Evolutionary conservation across 2,797 vertebrate genomes (phyloP), one percentile per base, ranked within the genome.

Genomic region (Adrianichthys oophorus): DNA sequence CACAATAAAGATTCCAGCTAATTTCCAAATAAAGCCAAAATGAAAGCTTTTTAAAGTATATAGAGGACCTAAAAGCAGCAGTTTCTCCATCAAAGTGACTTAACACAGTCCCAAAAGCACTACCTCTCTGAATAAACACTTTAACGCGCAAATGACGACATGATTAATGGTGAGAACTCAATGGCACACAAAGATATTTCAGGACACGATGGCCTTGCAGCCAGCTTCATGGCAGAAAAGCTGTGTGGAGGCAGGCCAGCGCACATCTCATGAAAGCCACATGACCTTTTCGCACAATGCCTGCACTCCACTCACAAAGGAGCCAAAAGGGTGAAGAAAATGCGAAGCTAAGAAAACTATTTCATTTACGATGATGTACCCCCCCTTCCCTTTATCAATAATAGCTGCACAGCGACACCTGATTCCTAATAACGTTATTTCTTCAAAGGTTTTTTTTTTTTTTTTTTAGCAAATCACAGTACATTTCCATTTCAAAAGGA

Each of bases 401-500:
- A 82, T 78, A 81, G 79, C 59, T 70, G 89, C 84, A 85, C 82
- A 86, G 88, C 91, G 81, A 91, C 84, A 91, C 79, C 92, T 85
- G 83, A 90, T 93, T 93, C 92, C 92, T 94, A 95, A 95, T 94
- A 92, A 93, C 92, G 91, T 89, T 91, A 92, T 92, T 90, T 91
- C 91, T 94, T 96, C 90, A 94, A 94, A 95, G 93, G 85, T 89
- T 88, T 32, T 32, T 32, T 32, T 26, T 32, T 32, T 32, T 26
- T 26, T 26, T 26, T 26, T 92, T 93, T 89, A 92, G 93, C 84
- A 93, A 93, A 94, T 94, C 90, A 87, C 84, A 83, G 86, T 68
- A 78, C 92, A 95, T 94, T 92, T 93, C 89, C 91, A 94, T 93
- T 93, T 94, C 92, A 96, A 95, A 95, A 93, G 93, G 87, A 92